Percentiles rank a stretch among this genome's conserved stretches.
These are phyloP conservation scores for Platyrinchus mystaceus DNA, from an alignment of 2,797 vertebrate genomes.

Conservation along the genomic window DNA sequence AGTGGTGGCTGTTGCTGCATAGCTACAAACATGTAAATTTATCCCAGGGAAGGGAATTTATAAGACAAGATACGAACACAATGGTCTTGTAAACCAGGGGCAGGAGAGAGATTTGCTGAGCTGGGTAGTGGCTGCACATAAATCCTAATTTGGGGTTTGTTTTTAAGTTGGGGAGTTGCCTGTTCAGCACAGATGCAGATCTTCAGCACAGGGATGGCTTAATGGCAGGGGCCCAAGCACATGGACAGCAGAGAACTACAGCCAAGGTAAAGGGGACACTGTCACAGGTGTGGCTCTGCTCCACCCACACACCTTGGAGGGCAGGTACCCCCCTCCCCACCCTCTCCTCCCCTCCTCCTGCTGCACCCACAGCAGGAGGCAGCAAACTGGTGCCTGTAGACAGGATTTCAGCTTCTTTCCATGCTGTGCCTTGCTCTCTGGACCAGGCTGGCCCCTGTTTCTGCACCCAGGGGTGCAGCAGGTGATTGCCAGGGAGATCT, in stretches of 20 bases:
- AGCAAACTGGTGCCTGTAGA: background rate
- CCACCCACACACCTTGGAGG: background rate
- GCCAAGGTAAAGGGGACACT: conserved; percentile 5
- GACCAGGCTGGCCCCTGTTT: background rate
- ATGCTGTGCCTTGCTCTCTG: background rate
- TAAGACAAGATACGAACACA: background rate
- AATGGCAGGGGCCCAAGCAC: conserved; percentile 1
- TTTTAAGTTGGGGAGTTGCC: background rate
- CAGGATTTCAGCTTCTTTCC: background rate
- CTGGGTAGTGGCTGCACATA: background rate
- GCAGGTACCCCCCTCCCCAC: background rate
- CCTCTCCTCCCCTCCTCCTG: background rate
- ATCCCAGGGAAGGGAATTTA: background rate
- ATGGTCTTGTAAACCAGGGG: background rate
- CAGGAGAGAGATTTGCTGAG: background rate
- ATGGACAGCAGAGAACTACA: background rate
- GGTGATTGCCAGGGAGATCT: background rate
- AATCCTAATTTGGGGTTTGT: background rate
- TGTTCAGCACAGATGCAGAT: background rate
- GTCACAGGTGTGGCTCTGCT: background rate
- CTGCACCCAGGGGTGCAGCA: background rate
- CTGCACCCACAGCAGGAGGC: background rate
- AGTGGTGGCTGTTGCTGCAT: background rate
- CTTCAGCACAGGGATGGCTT: background rate
- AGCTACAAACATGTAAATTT: background rate